phyloP scores from a whole-genome alignment of 2,113 vertebrate genomes.

The Dromas ardeola region DNA sequence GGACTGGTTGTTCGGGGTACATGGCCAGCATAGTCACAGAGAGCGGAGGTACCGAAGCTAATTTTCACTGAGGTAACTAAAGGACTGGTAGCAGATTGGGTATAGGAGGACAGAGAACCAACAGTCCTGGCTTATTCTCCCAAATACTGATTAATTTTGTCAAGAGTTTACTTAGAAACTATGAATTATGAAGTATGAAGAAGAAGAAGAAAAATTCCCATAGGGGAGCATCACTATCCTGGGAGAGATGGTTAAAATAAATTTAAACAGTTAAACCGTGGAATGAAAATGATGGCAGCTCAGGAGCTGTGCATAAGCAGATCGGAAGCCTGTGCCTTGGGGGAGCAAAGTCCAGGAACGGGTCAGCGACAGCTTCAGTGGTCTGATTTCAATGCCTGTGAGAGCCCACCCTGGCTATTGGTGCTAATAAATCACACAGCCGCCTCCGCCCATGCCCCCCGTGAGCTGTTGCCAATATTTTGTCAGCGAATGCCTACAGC shows the following conservation, averaged over 20 bases:
- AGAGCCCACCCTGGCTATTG: background rate
- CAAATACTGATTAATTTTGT: background rate
- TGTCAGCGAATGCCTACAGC: background rate
- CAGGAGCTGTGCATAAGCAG: background rate
- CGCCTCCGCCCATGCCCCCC: rapidly evolving
- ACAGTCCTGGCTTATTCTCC: background rate
- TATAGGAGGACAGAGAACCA: background rate
- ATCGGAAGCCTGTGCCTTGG: background rate
- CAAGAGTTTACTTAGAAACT: background rate
- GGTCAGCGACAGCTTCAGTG: background rate
- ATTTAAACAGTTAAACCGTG: background rate
- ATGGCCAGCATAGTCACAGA: background rate
- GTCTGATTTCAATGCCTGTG: background rate
- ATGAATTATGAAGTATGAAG: background rate
- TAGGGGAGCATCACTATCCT: background rate
- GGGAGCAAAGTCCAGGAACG: background rate
- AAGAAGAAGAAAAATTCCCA: background rate
- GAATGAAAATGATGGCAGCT: background rate
- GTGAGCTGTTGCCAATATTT: background rate
- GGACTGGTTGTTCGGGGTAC: background rate
- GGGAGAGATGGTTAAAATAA: background rate
- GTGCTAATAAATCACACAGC: background rate
- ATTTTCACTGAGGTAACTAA: background rate
- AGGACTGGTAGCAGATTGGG: background rate
- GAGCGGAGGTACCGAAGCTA: background rate